These are phyloP conservation scores for Drosophila kuntzei DNA, from an alignment of 2,888 invertebrate species.

Conservation along the genomic window DNA sequence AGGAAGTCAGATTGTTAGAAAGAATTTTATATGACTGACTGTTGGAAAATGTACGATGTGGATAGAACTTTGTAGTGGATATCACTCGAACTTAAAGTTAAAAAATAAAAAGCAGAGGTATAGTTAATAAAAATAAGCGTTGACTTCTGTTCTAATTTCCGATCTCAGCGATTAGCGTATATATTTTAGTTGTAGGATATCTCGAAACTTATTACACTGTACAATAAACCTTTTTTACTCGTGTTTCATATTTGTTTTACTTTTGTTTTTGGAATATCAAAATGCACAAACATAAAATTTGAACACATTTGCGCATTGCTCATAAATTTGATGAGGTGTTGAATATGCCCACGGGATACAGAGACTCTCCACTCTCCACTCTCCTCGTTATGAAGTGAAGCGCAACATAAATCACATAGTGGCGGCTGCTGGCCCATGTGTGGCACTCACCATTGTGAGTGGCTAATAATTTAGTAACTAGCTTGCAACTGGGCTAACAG, in stretches of 20 bases:
- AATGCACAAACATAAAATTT: slow-evolving; percentile 50
- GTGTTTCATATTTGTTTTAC: neutral
- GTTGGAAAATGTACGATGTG: neutral
- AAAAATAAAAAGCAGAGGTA: too few relatives aligned
- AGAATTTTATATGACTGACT: neutral
- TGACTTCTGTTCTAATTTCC: neutral
- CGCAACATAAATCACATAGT: slow-evolving; percentile 52
- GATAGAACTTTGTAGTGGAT: neutral
- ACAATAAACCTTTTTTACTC: neutral
- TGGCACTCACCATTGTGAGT: slow-evolving; percentile 19
- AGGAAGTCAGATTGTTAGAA: neutral
- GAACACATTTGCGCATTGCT: slow-evolving; percentile 64
- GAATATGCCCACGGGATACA: slow-evolving; percentile 41
- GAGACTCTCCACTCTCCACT: slow-evolving; percentile 2
- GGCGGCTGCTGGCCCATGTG: slow-evolving; percentile 27
- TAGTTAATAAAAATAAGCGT: too few relatives aligned
- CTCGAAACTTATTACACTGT: too few relatives aligned
- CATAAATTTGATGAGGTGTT: slow-evolving; percentile 65
- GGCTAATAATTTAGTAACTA: slow-evolving; percentile 47
- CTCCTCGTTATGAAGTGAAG: slow-evolving; percentile 1
- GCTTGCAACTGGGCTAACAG: slow-evolving; percentile 17
- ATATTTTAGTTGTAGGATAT: neutral
- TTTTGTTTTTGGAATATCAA: slow-evolving; percentile 4
- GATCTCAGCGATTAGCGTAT: neutral
- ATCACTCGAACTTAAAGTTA: too few relatives aligned